Evolutionary conservation across 2,888 invertebrate species (phyloP).

Genomic region (Biston betularia): DNA sequence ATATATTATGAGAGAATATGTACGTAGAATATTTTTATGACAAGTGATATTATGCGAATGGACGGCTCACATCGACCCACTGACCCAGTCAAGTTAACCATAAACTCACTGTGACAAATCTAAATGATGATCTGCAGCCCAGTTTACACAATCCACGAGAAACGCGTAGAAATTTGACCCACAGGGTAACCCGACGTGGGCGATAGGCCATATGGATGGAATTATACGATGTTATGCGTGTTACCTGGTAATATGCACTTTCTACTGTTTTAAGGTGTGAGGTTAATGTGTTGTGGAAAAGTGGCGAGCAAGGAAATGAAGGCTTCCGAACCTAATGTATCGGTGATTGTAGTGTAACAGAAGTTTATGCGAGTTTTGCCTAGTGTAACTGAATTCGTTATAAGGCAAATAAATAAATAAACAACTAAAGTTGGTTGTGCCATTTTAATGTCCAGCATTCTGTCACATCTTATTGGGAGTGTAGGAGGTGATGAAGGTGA

Average conservation of each 20-base stretch:
- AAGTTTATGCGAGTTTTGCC: neutral
- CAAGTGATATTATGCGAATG: no score
- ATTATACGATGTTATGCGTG: slow-evolving; percentile 20
- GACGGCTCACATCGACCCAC: neutral
- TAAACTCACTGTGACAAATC: slow-evolving; percentile 5
- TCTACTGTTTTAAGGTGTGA: slow-evolving; percentile 22
- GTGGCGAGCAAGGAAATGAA: neutral
- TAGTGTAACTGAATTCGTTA: no score
- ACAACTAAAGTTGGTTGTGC: no score
- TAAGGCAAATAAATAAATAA: no score
- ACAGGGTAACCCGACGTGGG: slow-evolving; percentile 16
- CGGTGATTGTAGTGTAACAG: neutral
- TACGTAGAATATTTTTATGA: no score
- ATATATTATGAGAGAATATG: no score
- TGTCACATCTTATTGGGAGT: no score
- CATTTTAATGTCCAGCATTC: no score
- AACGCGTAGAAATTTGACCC: slow-evolving; percentile 30
- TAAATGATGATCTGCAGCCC: slow-evolving; percentile 12
- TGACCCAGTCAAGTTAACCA: neutral
- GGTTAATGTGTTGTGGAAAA: slow-evolving; percentile 20
- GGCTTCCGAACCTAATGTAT: neutral
- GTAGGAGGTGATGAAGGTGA: no score
- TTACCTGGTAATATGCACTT: slow-evolving; percentile 20
- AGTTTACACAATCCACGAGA: slow-evolving; percentile 14
- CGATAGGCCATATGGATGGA: slow-evolving; percentile 20